Percentiles rank a stretch among this genome's conserved stretches.
phyloP scores from a whole-genome alignment of 30 jellyfish, hydroid and myxozoan species.

The Phacellophora camtschatica region DNA sequence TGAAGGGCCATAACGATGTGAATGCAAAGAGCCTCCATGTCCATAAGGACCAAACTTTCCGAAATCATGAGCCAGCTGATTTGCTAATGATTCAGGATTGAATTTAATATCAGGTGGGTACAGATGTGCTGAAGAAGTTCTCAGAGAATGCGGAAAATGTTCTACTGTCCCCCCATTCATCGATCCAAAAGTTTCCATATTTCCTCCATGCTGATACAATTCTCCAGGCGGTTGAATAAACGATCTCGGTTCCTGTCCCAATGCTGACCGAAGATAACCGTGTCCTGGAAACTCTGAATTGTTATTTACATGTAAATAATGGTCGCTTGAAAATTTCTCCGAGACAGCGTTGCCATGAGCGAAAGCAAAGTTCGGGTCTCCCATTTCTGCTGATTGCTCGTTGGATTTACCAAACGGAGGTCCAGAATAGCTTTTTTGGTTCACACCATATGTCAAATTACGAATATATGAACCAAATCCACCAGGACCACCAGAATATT shows the following conservation, averaged over 20 bases:
- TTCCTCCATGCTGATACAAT: slow-evolving; percentile 17
- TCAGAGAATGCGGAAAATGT: slow-evolving; percentile 47
- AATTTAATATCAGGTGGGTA: slow-evolving; percentile 38
- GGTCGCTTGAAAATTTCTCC: slow-evolving; percentile 58
- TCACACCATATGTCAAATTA: slow-evolving; percentile 15
- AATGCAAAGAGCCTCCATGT: slow-evolving; percentile 17
- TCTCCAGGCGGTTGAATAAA: slow-evolving; percentile 39
- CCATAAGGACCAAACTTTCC: slow-evolving; percentile 60
- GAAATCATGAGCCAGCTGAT: slow-evolving; percentile 47
- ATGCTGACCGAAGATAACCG: slow-evolving; percentile 30
- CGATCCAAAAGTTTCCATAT: slow-evolving; percentile 56
- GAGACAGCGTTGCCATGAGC: slow-evolving; percentile 31
- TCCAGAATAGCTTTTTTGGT: slow-evolving; percentile 21
- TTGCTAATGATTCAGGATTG: slow-evolving; percentile 34
- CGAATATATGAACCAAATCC: slow-evolving; percentile 18
- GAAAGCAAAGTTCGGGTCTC: slow-evolving; percentile 26
- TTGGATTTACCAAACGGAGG: slow-evolving; percentile 7
- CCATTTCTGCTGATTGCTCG: slow-evolving; percentile 6
- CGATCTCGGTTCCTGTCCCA: slow-evolving; percentile 21
- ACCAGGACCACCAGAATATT: slow-evolving; percentile 12
- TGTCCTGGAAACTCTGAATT: slow-evolving; percentile 36
- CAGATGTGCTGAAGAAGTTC: slow-evolving; percentile 21
- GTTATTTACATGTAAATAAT: slow-evolving; percentile 23
- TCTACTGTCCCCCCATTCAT: slow-evolving; percentile 35
- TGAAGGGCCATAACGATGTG: slow-evolving; percentile 46